Base-by-base conservation (phyloP, 1,140 invertebrate genomes). In the Anastrepha ludens region DNA sequence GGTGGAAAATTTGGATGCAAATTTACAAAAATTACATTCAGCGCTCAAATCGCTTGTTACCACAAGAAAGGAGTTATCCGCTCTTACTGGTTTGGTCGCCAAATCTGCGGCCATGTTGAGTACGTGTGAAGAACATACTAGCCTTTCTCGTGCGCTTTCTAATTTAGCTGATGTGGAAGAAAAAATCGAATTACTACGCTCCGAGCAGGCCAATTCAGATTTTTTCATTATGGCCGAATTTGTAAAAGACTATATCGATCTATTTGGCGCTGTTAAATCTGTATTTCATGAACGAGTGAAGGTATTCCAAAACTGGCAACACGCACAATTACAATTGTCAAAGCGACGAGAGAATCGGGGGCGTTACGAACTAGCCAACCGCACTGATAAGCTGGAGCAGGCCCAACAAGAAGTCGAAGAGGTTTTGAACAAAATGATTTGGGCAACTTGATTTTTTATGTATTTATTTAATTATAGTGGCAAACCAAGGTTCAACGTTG, bases 221-320 rank as follows among this genome's bases (percentile, higher is more conserved):
- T 98, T 98, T 92, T 99, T 96, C 92, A 95, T 98, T 65, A 95
- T 99, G 86, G 96, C 97, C 81, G 99, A 99, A 94, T 95, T 99
- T 88, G 94, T 99, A 58, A 98, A 99, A 90, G 99, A 99, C 94
- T 99, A 99, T 92, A 96, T 99, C 41, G 96, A 97, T 7, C 94
- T 99, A 2, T 97, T 99, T 91, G 97, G 96, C 2, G 96, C 98
- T 88, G 98, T 99, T 58, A 98, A 99, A 94, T 98, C 99, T 92
- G 98, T 98, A n/a, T 99, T 99, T 91, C 98, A 99, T 92, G 98
- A 99, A 93, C 95, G 99, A 90, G 98, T 99, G 0, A 99, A 99
- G 87, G 96, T 97, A 0, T 99, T 99, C 94, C 98, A 99, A 94
- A 97, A 97, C 90, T 99, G 99, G 98, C 98, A 99, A 93, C 98